Base-by-base conservation (phyloP, 2,888 invertebrate genomes). In the Sepiola atlantica region DNA sequence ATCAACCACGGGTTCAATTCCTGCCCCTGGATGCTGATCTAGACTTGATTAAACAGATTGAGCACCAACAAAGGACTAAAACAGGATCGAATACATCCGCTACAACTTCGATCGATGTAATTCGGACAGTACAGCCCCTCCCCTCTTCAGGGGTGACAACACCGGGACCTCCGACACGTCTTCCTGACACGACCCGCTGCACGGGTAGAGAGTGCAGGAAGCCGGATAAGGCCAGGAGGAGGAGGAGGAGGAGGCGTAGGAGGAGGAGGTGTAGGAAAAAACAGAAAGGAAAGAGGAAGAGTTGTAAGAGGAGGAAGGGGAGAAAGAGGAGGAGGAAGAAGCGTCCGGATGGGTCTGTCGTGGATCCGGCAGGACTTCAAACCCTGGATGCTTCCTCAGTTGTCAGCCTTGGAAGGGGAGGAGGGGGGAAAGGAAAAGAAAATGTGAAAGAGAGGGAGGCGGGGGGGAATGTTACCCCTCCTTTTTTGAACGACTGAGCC, bases 1-100 rank as follows among this genome's bases (percentile, higher is more conserved):
- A 93, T 54, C 93, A 93, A 35, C 32, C 35, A 57, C 93, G 93
- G 57, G 93, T 93, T 21, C 55, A 55, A 57, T 93, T 93, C 28
- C 35, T 93, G 35, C 93, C 93, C 1, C 35, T 93, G 28, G 93
- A 93, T 3, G 92, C 92, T 4, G 92, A 92, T 45, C 54, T 54
- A 21, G 92, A 45, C 18, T 18, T 92, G 35, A 92, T 92, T 16
- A 92, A 92, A 92, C 45, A 55, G n/a, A 92, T 92, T 2, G 92
- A 92, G 28, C 45, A 55, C 20, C 54, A 92, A 54, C 92, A 92
- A 92, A 45, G 92, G n/a, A 92, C 92, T 16, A 92, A 92, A 92
- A 92, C 92, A 14, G 92, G 92, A 18, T 92, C 92, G 14, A 92
- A 92, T 54, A 92, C 92, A 54, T 92, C 92, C 10, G 92, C 92